Evolutionary conservation across 2,888 invertebrate species (phyloP), one percentile per base, ranked within the genome.

Genomic region (Ceramica pisi): DNA sequence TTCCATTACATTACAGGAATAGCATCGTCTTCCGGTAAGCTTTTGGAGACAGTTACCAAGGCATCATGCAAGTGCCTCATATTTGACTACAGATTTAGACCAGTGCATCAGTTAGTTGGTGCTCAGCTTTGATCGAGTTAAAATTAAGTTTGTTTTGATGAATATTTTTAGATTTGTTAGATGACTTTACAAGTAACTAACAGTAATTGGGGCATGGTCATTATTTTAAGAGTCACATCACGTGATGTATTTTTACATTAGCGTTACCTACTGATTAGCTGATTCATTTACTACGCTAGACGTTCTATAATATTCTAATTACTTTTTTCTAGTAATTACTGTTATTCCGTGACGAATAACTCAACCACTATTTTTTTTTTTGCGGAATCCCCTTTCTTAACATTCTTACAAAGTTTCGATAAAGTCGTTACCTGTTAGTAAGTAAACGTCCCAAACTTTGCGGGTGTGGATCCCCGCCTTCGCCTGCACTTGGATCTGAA

Each of bases 401-500:
- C n/a, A n/a, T 23, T 21, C 10, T 57, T 60, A 19, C 2, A 56
- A 71, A 81, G 74, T 78, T 78, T 68, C 35, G 0, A 59, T 23
- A 57, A 55, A 23, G 10, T 38, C 14, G 21, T 21, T 70, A 75
- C 75, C 71, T 80, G 85, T 82, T 71, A 56, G 31, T 67, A 50
- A 56, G 31, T 67, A 50, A 31, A 62, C 50, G 26, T 46, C 19
- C n/a, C 48, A 71, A 76, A 76, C 38, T 71, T 74, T 50, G 55
- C 35, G 67, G 71, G 71, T 66, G 69, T 82, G 77, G 76, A 74
- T 76, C 79, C 80, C 63, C 85, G 83, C 87, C 88, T 87, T 83
- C 78, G 31, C 64, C 67, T 90, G 90, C 88, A 92, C 91, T 92
- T 92, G 89, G 87, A 76, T 89, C 91, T 85, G 89, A 91, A 94